Conservation (phyloP, 2,888 invertebrate genomes). For the Acholoe squamosa region DNA sequence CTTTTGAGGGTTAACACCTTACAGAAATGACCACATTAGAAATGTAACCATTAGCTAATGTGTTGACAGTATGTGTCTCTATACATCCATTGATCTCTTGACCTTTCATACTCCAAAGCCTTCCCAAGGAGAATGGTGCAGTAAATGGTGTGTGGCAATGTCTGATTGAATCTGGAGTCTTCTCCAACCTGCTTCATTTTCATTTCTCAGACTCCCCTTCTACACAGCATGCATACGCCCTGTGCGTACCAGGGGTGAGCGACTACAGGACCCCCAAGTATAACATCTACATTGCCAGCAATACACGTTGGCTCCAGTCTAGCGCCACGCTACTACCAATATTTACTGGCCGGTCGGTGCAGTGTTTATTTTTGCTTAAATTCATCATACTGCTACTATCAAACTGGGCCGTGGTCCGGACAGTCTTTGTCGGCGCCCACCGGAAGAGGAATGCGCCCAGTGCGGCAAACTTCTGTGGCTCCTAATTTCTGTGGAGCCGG, state of each 20-base stretch:
- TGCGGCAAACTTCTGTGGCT: slow-evolving; percentile 26
- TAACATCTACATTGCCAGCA: slow-evolving; percentile 53
- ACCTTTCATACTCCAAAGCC: too few species aligned
- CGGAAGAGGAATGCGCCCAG: slow-evolving; percentile 40
- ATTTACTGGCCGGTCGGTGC: slow-evolving; percentile 52
- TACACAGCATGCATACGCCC: neutral
- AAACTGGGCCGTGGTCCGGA: slow-evolving; percentile 10
- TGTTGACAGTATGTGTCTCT: too few species aligned
- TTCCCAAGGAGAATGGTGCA: too few species aligned
- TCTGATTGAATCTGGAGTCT: too few species aligned
- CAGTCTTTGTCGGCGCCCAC: slow-evolving; percentile 19
- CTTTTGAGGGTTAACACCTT: too few species aligned
- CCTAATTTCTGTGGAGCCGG: slow-evolving; percentile 20
- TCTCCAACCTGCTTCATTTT: too few species aligned
- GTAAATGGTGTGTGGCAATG: too few species aligned
- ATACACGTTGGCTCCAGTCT: slow-evolving; percentile 45
- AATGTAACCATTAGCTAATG: too few species aligned
- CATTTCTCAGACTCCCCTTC: neutral
- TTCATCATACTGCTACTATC: slow-evolving; percentile 62
- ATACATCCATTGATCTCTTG: too few species aligned
- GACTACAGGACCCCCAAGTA: neutral
- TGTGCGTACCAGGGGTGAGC: neutral
- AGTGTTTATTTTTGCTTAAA: slow-evolving; percentile 65
- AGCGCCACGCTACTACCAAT: slow-evolving; percentile 55
- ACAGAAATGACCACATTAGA: too few species aligned